phyloP scores from a whole-genome alignment of 2,113 vertebrate genomes.

The Sialia sialis region DNA sequence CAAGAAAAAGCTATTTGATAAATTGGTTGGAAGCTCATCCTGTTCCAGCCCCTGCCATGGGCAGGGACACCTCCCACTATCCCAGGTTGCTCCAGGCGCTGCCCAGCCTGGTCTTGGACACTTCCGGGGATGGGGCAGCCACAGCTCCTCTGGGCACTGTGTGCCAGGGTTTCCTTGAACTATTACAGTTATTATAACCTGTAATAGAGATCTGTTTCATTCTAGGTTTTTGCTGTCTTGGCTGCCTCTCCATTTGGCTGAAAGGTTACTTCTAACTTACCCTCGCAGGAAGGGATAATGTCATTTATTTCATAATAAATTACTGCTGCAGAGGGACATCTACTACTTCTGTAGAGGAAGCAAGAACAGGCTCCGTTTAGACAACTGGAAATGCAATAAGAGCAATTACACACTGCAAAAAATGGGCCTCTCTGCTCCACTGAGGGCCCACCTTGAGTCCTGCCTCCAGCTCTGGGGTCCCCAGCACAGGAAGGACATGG shows the following conservation, averaged over 20 bases:
- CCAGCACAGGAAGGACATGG: neutral
- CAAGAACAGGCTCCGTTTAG: neutral
- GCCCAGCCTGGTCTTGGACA: neutral
- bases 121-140: neutral
- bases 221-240: neutral
- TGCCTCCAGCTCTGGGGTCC: neutral
- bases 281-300: neutral
- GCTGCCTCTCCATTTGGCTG: neutral
- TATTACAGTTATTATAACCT: neutral
- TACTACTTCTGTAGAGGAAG: neutral
- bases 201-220: neutral
- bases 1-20: neutral
- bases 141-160: neutral
- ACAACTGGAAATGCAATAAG: neutral
- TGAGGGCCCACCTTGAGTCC: neutral
- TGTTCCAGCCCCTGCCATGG: neutral
- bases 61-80: neutral
- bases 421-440: neutral
- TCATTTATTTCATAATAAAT: neutral
- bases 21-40: neutral
- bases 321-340: neutral
- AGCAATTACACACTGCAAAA: neutral
- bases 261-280: neutral
- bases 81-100: neutral
- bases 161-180: neutral